phyloP scores from a whole-genome alignment of 2,797 vertebrate species.

The Emys orbicularis region DNA sequence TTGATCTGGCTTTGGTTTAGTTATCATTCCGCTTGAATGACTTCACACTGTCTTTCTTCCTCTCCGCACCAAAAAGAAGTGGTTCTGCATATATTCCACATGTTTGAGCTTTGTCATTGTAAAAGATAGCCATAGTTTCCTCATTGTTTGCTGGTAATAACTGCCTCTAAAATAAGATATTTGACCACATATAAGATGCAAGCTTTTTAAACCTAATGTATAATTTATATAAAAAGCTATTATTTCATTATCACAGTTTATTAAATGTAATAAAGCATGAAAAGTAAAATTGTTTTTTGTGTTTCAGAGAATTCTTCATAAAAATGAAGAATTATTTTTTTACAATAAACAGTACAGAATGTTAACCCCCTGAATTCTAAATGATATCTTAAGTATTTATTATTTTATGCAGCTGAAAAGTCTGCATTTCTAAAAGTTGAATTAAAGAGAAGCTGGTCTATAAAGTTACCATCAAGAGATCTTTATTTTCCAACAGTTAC shows the following conservation, averaged over 20 bases:
- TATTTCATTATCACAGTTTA: background rate
- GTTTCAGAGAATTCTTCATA: accelerated
- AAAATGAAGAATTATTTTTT: background rate
- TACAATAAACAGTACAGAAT: background rate
- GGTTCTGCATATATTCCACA: slow-evolving; percentile 52
- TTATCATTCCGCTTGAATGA: slow-evolving; percentile 92
- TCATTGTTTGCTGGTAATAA: background rate
- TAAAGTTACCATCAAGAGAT: background rate
- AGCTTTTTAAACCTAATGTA: background rate
- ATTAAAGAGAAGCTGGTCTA: background rate
- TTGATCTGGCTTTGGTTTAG: slow-evolving; percentile 95
- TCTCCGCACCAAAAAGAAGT: slow-evolving; percentile 63
- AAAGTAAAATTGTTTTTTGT: background rate
- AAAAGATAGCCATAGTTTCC: background rate
- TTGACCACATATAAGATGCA: background rate
- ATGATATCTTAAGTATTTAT: background rate
- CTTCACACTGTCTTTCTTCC: slow-evolving; percentile 84
- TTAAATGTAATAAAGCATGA: background rate
- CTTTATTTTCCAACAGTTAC: background rate
- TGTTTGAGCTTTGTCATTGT: slow-evolving; percentile 21
- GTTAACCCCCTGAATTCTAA: background rate
- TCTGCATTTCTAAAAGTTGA: background rate
- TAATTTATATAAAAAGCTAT: slow-evolving; percentile 2
- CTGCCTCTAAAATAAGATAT: background rate
- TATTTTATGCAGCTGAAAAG: background rate